Evolutionary conservation across 2,888 invertebrate species (phyloP).

Genomic region (Alentia gelatinosa): DNA sequence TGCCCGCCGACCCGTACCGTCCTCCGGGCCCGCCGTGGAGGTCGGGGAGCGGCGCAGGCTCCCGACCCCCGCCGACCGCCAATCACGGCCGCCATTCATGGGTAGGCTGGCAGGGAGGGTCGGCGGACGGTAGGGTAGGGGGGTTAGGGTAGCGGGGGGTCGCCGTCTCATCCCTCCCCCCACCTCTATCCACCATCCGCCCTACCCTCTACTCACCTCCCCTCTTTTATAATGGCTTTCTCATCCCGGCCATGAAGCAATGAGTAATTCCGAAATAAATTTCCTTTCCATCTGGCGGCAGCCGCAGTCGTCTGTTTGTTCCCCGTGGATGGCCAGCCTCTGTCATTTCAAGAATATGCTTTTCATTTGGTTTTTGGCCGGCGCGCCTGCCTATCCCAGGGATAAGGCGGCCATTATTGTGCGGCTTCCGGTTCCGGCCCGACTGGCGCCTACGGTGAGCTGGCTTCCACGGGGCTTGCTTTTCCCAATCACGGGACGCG

Average conservation of each 20-base stretch:
- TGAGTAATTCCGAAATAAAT: slow-evolving; percentile 48
- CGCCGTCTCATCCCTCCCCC: not conserved
- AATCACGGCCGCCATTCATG: slow-evolving; percentile 39
- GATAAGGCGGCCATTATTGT: slow-evolving; percentile 1
- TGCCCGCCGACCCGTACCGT: slow-evolving; percentile 29
- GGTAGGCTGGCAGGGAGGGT: no score
- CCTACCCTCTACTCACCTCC: not conserved
- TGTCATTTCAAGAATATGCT: slow-evolving; percentile 52
- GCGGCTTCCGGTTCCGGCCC: not conserved
- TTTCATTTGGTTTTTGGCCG: slow-evolving; percentile 16
- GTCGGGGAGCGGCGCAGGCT: not conserved
- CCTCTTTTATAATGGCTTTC: slow-evolving; percentile 38
- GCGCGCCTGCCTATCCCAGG: not conserved
- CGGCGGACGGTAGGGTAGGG: no score
- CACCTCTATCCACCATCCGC: not conserved
- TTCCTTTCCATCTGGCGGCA: slow-evolving; percentile 43
- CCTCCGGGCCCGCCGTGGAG: not conserved
- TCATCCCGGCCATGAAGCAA: not conserved
- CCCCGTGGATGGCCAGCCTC: not conserved
- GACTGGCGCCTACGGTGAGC: slow-evolving; percentile 40
- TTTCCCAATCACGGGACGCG: not conserved
- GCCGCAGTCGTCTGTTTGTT: not conserved
- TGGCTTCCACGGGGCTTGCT: not conserved
- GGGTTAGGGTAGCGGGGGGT: no score
- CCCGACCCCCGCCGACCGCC: not conserved